Percentiles rank a stretch among this genome's conserved stretches.
These are phyloP conservation scores for Drosophila orosa DNA, from an alignment of 1,140 invertebrate genomes.

Conservation along the genomic window DNA sequence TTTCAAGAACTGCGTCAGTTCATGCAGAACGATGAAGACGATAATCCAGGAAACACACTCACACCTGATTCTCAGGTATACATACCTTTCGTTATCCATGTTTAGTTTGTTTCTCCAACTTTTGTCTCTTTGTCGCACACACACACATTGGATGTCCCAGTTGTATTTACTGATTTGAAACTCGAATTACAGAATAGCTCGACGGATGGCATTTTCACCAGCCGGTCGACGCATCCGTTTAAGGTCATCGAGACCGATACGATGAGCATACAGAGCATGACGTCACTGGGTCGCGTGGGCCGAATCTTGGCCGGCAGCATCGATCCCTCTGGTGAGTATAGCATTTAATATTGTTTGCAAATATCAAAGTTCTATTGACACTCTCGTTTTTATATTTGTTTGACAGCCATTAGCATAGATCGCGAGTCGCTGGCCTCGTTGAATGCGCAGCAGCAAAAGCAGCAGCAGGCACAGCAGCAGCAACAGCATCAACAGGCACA, in stretches of 20 bases:
- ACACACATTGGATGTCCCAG: neutral
- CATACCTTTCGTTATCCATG: conserved; percentile 33
- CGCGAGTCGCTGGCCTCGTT: conserved; percentile 78
- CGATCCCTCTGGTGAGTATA: conserved; percentile 84
- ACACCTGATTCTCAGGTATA: conserved; percentile 92
- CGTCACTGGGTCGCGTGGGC: conserved; percentile 92
- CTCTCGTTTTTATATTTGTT: conserved; percentile 5
- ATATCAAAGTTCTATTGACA: conserved; percentile 25
- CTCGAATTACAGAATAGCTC: conserved; percentile 79
- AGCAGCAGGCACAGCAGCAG: conserved; percentile 48
- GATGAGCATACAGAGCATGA: conserved; percentile 93
- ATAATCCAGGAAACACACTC: conserved; percentile 87
- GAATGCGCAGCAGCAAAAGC: conserved; percentile 66
- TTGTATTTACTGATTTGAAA: conserved; percentile 32
- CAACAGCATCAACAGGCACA: conserved; percentile 47
- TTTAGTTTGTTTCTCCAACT: conserved; percentile 21
- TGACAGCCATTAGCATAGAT: conserved; percentile 75
- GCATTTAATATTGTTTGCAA: neutral
- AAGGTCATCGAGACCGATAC: conserved; percentile 93
- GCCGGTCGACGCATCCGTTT: conserved; percentile 88
- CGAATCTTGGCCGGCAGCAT: conserved; percentile 89
- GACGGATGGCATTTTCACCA: conserved; percentile 87
- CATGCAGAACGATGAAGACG: conserved; percentile 93
- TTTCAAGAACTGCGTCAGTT: conserved; percentile 93
- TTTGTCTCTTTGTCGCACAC: neutral